Evolutionary conservation across 1,140 invertebrate species (phyloP), one percentile per base, ranked within the genome.

Genomic region (Neuroterus valhalla): DNA sequence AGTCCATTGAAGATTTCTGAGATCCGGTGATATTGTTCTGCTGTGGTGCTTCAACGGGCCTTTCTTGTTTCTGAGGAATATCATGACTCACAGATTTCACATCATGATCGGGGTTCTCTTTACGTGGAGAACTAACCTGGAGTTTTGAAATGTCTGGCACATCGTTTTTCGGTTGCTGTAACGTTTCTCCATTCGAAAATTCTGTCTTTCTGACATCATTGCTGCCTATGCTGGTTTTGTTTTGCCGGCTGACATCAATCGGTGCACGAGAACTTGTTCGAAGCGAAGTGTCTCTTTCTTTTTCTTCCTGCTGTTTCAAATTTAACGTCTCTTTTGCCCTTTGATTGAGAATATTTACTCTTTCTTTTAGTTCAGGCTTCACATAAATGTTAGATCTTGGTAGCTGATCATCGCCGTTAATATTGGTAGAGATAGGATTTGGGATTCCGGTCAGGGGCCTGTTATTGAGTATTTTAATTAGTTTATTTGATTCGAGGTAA

Each of bases 401-500:
- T 8, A 38, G 31, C 31, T 38, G 31, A 38, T 38, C 31, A 8
- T 38, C 31, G 10, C 31, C 31, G 10, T 38, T 38, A 5, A 38
- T 8, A 8, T 5, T 5, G 5, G 31, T 5, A 3, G 31, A 5
- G 15, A n/a, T 26, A 66, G 11, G 38, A 43, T 72, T 69, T 70
- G 68, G 8, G 62, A 66, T 15, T 71, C 42, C 50, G 21, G 68
- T 45, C 66, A 72, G 1, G 3, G 46, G n/a, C 12, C 17, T 67
- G 15, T 43, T 52, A 71, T 12, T 66, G 43, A 45, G 31, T 45
- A 45, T 26, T 50, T 50, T 26, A 44, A 52, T 72, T 66, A 31
- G 14, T 68, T 55, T 44, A 12, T 67, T 43, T 66, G 19, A 68
- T 71, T 48, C 17, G 72, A 70, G 11, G 42, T 71, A 12, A 19